Base-by-base conservation (phyloP, 2,888 invertebrate species). In the Eupithecia abbreviata region DNA sequence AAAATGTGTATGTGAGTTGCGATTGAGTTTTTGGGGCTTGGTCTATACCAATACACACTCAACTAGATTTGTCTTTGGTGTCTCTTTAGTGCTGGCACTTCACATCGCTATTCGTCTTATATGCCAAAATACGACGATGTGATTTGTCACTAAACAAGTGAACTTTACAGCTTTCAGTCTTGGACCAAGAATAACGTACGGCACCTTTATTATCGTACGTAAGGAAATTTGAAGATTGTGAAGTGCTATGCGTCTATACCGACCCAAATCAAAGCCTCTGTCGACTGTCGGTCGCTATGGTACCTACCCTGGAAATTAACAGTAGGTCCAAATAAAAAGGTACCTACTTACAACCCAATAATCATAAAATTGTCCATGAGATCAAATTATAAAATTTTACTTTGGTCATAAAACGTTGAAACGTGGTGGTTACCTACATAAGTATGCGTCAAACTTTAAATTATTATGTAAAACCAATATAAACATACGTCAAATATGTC, bases 201-300 rank as follows among this genome's bases (percentile, higher is more conserved):
- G 18, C 18, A 1, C 7, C 7, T 55, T n/a, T 55, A 18, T 58
- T 3, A 9, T 55, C 2, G 3, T 18, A 18, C 4, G n/a, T 58
- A 18, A 18, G n/a, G 18, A 58, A 58, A n/a, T 9, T 58, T 7
- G 7, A 9, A 18, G 3, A 18, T 18, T 62, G 62, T 18, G 62
- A 62, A 10, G 30, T 62, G 18, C 4, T 42, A 66, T 42, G 42
- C 66, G 15, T 15, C 41, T 41, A 42, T 66, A 42, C 15, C 66
- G 42, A 42, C 72, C 73, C 76, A 79, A 81, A 82, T 77, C 82
- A 82, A 82, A 82, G 82, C 78, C 82, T 82, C 82, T 81, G 80
- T 76, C 75, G 15, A 47, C 49, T 13, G 7, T 13, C 55, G n/a
- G 55, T 74, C 12, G 47, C 41, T 58, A 67, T 30, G 62, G 30